Conservation (phyloP, 2,888 invertebrate species). For the Lasius platythorax region DNA sequence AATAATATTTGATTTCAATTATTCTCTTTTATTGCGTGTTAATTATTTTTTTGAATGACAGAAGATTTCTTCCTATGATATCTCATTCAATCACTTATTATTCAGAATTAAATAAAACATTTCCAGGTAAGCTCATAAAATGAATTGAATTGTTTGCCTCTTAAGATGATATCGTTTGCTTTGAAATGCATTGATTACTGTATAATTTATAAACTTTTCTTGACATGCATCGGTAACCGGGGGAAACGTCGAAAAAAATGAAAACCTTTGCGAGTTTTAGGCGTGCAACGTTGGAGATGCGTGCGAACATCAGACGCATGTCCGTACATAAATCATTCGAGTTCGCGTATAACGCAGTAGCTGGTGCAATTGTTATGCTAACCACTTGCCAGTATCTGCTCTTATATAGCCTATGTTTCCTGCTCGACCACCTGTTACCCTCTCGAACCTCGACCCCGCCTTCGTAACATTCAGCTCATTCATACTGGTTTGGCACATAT, state of each 20-base stretch:
- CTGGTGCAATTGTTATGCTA: conserved; percentile 85
- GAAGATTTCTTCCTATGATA: background rate
- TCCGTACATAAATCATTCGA: conserved; percentile 82
- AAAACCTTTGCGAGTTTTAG: conserved; percentile 66
- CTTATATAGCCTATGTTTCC: conserved; percentile 83
- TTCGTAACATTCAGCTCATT: conserved; percentile 71
- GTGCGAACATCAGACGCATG: conserved; percentile 70
- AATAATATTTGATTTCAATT: background rate
- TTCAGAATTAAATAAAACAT: background rate
- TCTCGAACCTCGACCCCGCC: conserved; percentile 77
- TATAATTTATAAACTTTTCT: conserved; percentile 35
- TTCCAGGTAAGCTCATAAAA: background rate
- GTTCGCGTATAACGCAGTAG: conserved; percentile 78
- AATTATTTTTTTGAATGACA: background rate
- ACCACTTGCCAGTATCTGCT: conserved; percentile 83
- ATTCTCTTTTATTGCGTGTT: background rate
- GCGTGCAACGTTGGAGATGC: conserved; percentile 72
- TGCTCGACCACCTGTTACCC: conserved; percentile 85
- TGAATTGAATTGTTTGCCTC: background rate
- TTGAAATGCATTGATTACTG: background rate
- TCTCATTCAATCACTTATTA: background rate
- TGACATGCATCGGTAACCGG: conserved; percentile 43
- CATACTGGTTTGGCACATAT: conserved; percentile 70
- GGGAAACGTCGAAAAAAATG: conserved; percentile 56
- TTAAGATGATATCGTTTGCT: background rate